phyloP scores from a whole-genome alignment of 64 coral and sea anemone genomes.

The Montipora foliosa region DNA sequence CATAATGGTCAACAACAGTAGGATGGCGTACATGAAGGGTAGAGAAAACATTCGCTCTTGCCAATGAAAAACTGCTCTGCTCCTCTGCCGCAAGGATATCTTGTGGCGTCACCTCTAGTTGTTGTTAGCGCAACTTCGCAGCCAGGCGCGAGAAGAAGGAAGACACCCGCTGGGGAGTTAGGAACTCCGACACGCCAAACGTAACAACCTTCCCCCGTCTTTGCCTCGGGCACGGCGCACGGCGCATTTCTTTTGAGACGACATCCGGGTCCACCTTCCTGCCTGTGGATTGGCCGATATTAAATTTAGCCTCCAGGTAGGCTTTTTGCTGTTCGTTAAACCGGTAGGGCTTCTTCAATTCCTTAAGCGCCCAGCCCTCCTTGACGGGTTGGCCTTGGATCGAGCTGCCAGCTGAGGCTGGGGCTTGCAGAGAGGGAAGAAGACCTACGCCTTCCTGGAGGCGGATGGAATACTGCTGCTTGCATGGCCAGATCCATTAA shows the following conservation, averaged over 20 bases:
- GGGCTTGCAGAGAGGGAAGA: too few relatives aligned
- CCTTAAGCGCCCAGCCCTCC: too few relatives aligned
- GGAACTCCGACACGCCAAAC: slow-evolving; percentile 49
- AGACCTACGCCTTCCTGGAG: too few relatives aligned
- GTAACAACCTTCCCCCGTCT: slow-evolving; percentile 57
- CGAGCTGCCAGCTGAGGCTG: too few relatives aligned
- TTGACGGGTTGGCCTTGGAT: too few relatives aligned
- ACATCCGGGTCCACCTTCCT: too few relatives aligned
- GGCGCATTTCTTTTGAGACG: too few relatives aligned
- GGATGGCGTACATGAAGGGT: slow-evolving; percentile 31
- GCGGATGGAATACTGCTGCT: slow-evolving; percentile 19
- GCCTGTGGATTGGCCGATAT: slow-evolving; percentile 28
- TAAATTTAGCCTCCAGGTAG: slow-evolving; percentile 8
- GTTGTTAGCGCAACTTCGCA: neutral
- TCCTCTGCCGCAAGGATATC: slow-evolving; percentile 34
- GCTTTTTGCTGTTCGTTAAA: slow-evolving; percentile 58
- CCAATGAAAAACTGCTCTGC: slow-evolving; percentile 5
- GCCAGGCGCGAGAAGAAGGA: too few relatives aligned
- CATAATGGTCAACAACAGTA: slow-evolving; percentile 34
- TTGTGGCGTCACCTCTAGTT: neutral
- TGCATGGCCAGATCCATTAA: slow-evolving; percentile 46
- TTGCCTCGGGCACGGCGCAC: neutral
- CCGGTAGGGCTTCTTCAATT: neutral
- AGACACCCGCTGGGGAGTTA: neutral
- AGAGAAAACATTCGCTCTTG: slow-evolving; percentile 10